Percentiles rank a stretch among this genome's conserved stretches.
These are phyloP conservation scores for Cossypha heuglini DNA, from an alignment of 2,797 vertebrate species.

Conservation along the genomic window DNA sequence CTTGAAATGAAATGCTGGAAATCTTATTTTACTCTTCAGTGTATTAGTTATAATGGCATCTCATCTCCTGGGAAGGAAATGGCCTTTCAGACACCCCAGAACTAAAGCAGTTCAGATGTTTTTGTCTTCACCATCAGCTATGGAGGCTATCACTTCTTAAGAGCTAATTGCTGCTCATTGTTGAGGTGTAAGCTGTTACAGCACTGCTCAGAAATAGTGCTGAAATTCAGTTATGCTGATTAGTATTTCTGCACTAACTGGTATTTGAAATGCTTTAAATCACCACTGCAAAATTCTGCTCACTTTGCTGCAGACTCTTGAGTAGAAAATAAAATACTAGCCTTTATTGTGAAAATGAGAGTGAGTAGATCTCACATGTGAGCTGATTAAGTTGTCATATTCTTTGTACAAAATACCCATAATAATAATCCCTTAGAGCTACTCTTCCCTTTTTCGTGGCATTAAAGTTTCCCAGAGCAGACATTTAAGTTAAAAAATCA, in stretches of 20 bases:
- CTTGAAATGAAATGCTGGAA: not conserved
- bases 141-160: not conserved
- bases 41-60: not conserved
- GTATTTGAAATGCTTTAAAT: not conserved
- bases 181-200: not conserved
- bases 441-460: not conserved
- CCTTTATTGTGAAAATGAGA: not conserved
- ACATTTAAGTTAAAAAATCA: slow-evolving; percentile 64
- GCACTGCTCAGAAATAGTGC: not conserved
- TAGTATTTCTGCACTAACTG: slow-evolving; percentile 5
- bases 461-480: slow-evolving; percentile 61
- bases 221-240: slow-evolving; percentile 12
- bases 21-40: not conserved
- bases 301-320: not conserved
- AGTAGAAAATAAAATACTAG: not conserved
- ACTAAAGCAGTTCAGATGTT: not conserved
- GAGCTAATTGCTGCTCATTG: not conserved
- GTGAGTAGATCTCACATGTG: not conserved
- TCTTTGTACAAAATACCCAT: not conserved
- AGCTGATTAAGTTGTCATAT: slow-evolving; percentile 16
- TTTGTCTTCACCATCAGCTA: not conserved
- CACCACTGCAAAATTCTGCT: not conserved
- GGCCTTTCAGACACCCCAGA: not conserved
- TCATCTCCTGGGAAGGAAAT: not conserved
- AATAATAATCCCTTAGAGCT: not conserved